These are phyloP conservation scores for Centropus unirufus DNA, from an alignment of 2,113 vertebrate species.

Conservation along the genomic window DNA sequence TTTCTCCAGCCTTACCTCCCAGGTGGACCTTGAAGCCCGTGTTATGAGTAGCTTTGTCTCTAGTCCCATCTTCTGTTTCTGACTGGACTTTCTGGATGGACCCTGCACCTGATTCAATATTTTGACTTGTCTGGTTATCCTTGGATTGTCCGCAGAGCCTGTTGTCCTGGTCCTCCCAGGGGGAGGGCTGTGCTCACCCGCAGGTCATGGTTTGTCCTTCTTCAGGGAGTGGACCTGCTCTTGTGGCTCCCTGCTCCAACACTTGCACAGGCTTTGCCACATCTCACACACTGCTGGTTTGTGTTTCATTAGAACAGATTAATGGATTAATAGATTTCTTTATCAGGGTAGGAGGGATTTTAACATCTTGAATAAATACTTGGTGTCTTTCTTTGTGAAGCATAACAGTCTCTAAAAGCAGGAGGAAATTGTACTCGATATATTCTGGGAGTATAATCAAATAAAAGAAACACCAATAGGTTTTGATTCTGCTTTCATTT, in stretches of 20 bases:
- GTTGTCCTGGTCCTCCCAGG: not conserved
- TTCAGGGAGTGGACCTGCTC: not conserved
- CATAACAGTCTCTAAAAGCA: not conserved
- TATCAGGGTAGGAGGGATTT: not conserved
- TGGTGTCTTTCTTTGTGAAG: not conserved
- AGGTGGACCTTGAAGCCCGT: not conserved
- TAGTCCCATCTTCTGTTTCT: not conserved
- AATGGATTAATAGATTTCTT: not conserved
- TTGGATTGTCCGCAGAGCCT: not conserved
- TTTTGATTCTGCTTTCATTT: conserved; percentile 49
- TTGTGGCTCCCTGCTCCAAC: not conserved
- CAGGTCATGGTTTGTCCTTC: not conserved
- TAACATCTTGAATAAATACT: conserved; percentile 1
- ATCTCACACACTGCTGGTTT: not conserved
- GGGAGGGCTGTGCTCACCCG: not conserved
- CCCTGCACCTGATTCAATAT: not conserved
- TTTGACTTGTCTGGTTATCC: not conserved
- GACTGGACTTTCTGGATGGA: not conserved
- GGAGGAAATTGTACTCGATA: conserved; percentile 12
- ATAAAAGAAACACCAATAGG: conserved; percentile 20
- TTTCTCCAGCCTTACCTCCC: not conserved
- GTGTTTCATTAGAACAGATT: not conserved
- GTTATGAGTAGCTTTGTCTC: not conserved
- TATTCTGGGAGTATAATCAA: conserved; percentile 19
- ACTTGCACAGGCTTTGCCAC: not conserved